These are phyloP conservation scores for Bombus impatiens DNA, from an alignment of 1,140 invertebrate genomes.

Conservation along the genomic window DNA sequence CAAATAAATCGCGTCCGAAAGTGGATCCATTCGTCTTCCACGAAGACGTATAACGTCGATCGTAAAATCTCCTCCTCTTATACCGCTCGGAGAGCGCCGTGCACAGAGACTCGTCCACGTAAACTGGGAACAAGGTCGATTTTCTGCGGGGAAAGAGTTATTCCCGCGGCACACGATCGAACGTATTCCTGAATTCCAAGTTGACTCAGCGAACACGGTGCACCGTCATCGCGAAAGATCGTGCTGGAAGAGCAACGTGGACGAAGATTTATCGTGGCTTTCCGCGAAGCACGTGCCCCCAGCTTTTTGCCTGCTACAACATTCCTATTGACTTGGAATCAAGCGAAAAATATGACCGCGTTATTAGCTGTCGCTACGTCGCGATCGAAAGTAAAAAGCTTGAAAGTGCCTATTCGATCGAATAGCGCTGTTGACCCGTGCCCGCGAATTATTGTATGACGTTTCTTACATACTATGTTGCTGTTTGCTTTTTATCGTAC, in stretches of 20 bases:
- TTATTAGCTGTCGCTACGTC: slow-evolving; percentile 47
- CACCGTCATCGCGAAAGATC: slow-evolving; percentile 60
- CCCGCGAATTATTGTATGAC: neutral
- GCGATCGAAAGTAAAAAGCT: slow-evolving; percentile 8
- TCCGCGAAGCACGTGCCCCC: slow-evolving; percentile 61
- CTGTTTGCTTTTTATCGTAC: neutral
- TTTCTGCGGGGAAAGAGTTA: slow-evolving; percentile 1
- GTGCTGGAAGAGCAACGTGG: slow-evolving; percentile 53
- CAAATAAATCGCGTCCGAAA: slow-evolving; percentile 45
- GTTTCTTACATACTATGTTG: neutral
- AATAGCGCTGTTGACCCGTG: neutral
- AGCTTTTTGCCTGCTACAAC: slow-evolving; percentile 54
- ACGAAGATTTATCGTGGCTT: slow-evolving; percentile 65
- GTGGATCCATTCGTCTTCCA: slow-evolving; percentile 39
- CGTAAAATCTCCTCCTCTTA: slow-evolving; percentile 32
- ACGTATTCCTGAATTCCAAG: slow-evolving; percentile 56
- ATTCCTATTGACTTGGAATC: slow-evolving; percentile 52
- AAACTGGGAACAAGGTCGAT: slow-evolving; percentile 7
- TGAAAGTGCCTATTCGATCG: neutral
- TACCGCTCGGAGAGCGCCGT: neutral
- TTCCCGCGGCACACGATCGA: slow-evolving; percentile 33
- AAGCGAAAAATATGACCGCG: slow-evolving; percentile 36
- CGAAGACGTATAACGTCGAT: slow-evolving; percentile 30
- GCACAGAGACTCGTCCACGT: neutral
- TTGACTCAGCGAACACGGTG: slow-evolving; percentile 58